These are phyloP conservation scores for Trinectes maculatus DNA, from an alignment of 2,113 vertebrate species.

Conservation along the genomic window DNA sequence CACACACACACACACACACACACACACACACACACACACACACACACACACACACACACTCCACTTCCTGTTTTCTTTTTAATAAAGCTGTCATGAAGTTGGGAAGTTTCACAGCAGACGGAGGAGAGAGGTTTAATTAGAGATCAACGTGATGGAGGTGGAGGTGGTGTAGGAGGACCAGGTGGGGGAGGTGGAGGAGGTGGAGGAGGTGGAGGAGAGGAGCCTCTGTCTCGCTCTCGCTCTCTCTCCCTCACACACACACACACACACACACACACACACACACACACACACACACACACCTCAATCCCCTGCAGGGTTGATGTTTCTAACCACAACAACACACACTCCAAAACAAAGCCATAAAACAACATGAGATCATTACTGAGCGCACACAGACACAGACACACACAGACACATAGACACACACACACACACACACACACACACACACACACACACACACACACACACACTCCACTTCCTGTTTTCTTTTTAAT, in stretches of 20 bases:
- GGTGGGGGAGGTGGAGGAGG: too few species aligned
- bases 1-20: not conserved
- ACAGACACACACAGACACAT: not conserved
- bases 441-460: not conserved
- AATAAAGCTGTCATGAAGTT: slow-evolving; percentile 38
- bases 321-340: slow-evolving; percentile 50
- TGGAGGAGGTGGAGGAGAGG: too few species aligned
- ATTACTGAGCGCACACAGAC: not conserved
- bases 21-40: not conserved
- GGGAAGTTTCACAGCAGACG: too few species aligned
- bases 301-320: slow-evolving; percentile 44
- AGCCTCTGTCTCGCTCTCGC: too few species aligned
- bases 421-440: not conserved
- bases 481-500: slow-evolving; percentile 39
- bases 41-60: not conserved
- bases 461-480: not conserved
- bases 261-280: too few species aligned
- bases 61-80: slow-evolving; percentile 32
- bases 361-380: too few species aligned
- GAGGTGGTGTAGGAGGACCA: too few species aligned
- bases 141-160: too few species aligned
- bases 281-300: too few species aligned
- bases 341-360: slow-evolving; percentile 3
- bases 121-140: too few species aligned
- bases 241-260: too few species aligned